Percentiles rank a stretch among this genome's conserved stretches.
Conservation (phyloP, 2,113 vertebrate genomes). For the Mesembrinibis cayennensis region DNA sequence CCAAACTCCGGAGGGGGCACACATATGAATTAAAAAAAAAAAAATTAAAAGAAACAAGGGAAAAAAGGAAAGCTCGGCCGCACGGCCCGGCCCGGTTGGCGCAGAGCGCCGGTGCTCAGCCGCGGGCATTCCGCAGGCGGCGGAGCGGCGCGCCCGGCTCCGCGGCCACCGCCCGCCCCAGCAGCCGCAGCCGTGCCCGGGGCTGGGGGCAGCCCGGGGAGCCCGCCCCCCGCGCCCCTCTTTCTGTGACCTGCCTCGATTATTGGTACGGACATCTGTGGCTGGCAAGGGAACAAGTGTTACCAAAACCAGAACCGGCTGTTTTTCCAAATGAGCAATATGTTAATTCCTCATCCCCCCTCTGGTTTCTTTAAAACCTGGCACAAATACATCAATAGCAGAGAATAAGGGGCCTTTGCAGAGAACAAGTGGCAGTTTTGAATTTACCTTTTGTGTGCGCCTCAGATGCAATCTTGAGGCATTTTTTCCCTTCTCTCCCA, state of each 20-base stretch:
- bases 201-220: background rate
- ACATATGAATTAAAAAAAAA: background rate
- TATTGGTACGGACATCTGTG: conserved; percentile 76
- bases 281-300: conserved; percentile 71
- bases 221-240: conserved; percentile 2
- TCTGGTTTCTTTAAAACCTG: conserved; percentile 66
- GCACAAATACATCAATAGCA: conserved; percentile 61
- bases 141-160: background rate
- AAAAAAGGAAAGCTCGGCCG: background rate
- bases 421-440: conserved; percentile 68
- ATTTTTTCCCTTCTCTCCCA: conserved; percentile 61
- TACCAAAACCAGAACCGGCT: conserved; percentile 73
- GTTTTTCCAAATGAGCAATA: conserved; percentile 72
- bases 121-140: background rate
- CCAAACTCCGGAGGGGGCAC: background rate
- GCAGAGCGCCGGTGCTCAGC: background rate
- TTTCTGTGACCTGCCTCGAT: conserved; percentile 75
- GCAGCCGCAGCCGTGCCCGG: background rate
- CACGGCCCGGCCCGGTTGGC: background rate
- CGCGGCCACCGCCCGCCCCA: background rate
- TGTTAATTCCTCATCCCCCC: conserved; percentile 68
- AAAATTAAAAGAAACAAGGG: too few species aligned
- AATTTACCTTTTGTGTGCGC: conserved; percentile 63
- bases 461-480: conserved; percentile 68
- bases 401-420: conserved; percentile 39